phyloP scores from a whole-genome alignment of 2,888 invertebrate species.

The Amiota minor region DNA sequence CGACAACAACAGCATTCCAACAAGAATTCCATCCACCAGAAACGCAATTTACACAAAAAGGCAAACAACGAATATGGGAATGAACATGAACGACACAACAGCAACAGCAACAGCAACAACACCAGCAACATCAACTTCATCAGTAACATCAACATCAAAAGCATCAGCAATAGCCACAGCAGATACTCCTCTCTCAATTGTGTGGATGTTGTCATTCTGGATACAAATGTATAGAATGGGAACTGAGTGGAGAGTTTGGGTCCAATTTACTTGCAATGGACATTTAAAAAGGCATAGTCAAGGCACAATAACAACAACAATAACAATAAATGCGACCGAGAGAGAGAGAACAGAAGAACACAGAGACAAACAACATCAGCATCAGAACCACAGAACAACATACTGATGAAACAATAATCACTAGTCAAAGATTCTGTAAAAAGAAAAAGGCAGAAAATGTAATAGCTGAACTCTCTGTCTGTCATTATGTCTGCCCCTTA shows the following conservation, averaged over 20 bases:
- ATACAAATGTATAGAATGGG: too few species aligned
- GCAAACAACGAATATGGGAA: background rate
- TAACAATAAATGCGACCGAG: too few species aligned
- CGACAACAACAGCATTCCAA: conserved; percentile 14
- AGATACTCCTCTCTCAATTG: too few species aligned
- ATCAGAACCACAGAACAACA: background rate
- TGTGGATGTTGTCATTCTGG: too few species aligned
- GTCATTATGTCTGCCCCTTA: too few species aligned
- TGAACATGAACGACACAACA: too few species aligned
- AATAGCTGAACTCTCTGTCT: background rate
- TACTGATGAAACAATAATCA: background rate
- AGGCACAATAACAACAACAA: background rate
- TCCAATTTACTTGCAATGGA: too few species aligned
- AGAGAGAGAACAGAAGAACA: too few species aligned
- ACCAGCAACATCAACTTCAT: background rate
- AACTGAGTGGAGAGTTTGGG: too few species aligned
- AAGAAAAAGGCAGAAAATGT: background rate
- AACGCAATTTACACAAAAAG: conserved; percentile 6
- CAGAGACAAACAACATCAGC: background rate
- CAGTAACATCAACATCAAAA: background rate
- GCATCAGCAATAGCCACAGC: background rate
- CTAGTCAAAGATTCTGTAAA: conserved; percentile 9
- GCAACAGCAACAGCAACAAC: background rate
- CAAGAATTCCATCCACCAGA: conserved; percentile 5
- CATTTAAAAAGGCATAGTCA: too few species aligned